A percentile compares a stretch with the other conserved stretches of the same genome.
phyloP scores from a whole-genome alignment of 2,888 invertebrate genomes.

The Allophyes oxyacanthae region DNA sequence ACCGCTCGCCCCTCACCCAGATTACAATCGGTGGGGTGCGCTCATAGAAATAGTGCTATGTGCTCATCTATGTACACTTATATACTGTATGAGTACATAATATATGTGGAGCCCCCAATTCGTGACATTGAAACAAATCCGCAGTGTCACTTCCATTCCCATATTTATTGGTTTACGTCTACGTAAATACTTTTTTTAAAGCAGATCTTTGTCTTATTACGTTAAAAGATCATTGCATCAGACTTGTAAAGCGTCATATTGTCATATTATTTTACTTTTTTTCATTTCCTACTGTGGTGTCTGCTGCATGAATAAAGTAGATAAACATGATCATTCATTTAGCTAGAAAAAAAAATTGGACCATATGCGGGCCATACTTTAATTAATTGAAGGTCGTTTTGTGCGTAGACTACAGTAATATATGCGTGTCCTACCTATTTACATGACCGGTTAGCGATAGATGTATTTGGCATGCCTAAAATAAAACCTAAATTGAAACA shows the following conservation, averaged over 20 bases:
- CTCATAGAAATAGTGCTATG: slow-evolving; percentile 88
- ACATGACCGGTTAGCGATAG: slow-evolving; percentile 6
- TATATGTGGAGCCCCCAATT: slow-evolving; percentile 77
- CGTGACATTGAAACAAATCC: slow-evolving; percentile 81
- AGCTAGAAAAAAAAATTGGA: too few species aligned
- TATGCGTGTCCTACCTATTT: slow-evolving; percentile 15
- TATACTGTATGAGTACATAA: slow-evolving; percentile 76
- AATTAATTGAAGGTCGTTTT: background rate
- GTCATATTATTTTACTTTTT: background rate
- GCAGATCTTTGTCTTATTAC: too few species aligned
- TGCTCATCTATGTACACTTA: slow-evolving; percentile 79
- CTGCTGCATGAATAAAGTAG: too few species aligned
- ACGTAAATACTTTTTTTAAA: slow-evolving; percentile 5
- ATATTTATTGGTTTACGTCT: slow-evolving; percentile 17
- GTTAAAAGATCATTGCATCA: background rate
- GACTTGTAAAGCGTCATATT: background rate
- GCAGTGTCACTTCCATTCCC: slow-evolving; percentile 47
- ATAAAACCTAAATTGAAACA: background rate
- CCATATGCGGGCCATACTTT: too few species aligned
- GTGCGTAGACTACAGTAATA: background rate
- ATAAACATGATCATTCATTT: background rate
- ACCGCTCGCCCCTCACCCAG: slow-evolving; percentile 86
- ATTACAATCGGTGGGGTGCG: slow-evolving; percentile 89
- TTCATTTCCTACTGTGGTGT: background rate
- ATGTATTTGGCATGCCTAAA: slow-evolving; percentile 7